phyloP scores from a whole-genome alignment of 2,888 invertebrate species.

The Acrobasis consociella region DNA sequence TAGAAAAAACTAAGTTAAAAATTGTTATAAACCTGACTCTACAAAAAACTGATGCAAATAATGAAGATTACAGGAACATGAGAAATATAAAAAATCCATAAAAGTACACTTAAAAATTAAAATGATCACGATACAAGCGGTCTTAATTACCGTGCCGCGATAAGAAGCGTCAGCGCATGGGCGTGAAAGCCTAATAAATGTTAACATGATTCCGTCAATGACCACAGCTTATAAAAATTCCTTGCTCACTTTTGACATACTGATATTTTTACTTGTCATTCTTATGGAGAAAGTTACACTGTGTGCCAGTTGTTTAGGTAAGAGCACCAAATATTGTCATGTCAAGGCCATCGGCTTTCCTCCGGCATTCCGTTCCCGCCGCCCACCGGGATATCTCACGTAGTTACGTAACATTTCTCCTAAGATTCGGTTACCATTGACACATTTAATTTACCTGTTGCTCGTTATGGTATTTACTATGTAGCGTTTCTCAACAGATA shows the following conservation, averaged over 20 bases:
- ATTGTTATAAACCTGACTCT: too few species aligned
- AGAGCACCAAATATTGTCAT: slow-evolving; percentile 75
- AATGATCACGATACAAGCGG: slow-evolving; percentile 18
- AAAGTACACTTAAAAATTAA: slow-evolving; percentile 7
- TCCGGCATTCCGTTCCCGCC: slow-evolving; percentile 76
- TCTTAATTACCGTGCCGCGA: slow-evolving; percentile 66
- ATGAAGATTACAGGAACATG: too few species aligned
- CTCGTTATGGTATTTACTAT: slow-evolving; percentile 35
- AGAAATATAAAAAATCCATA: neutral
- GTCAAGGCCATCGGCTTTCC: slow-evolving; percentile 81
- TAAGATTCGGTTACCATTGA: slow-evolving; percentile 70
- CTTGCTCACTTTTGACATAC: slow-evolving; percentile 33
- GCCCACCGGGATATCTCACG: slow-evolving; percentile 81
- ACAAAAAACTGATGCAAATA: too few species aligned
- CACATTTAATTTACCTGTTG: slow-evolving; percentile 54
- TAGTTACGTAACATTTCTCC: slow-evolving; percentile 71
- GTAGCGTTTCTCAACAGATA: slow-evolving; percentile 27
- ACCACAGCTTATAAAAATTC: slow-evolving; percentile 47
- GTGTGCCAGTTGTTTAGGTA: slow-evolving; percentile 53
- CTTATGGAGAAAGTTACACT: slow-evolving; percentile 32
- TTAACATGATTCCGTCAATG: slow-evolving; percentile 49
- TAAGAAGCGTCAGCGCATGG: slow-evolving; percentile 65
- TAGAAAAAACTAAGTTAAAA: too few species aligned
- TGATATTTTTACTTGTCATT: slow-evolving; percentile 29
- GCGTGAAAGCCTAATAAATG: slow-evolving; percentile 69